phyloP scores from a whole-genome alignment of 2,113 vertebrate species.

The Accipiter cooperii region DNA sequence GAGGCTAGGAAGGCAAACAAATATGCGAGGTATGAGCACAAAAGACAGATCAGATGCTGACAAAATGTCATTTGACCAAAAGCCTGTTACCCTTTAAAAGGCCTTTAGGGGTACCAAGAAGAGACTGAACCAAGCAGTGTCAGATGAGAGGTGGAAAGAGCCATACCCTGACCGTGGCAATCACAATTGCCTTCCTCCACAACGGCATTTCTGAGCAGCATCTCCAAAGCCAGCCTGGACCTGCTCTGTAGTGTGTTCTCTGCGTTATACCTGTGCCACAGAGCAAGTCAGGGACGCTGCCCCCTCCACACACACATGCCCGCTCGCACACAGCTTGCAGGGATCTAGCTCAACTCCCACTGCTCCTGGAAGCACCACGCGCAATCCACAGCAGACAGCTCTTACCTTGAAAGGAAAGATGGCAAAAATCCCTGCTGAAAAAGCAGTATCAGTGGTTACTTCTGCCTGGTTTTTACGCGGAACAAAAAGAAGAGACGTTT shows the following conservation, averaged over 20 bases:
- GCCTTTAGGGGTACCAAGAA: background rate
- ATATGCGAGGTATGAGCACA: background rate
- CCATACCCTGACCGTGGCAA: background rate
- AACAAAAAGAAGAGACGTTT: background rate
- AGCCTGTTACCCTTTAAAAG: background rate
- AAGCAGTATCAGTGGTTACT: background rate
- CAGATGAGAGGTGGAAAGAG: background rate
- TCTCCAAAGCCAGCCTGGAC: background rate
- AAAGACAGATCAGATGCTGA: background rate
- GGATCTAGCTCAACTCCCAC: background rate
- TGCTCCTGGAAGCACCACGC: background rate
- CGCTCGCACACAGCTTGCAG: rapidly evolving
- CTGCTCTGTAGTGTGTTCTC: background rate
- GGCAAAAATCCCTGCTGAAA: background rate
- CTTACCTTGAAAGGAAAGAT: background rate
- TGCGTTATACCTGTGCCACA: background rate
- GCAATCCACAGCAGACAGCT: background rate
- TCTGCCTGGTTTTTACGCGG: background rate
- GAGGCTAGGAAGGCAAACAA: background rate
- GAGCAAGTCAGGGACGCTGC: background rate
- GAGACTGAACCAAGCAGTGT: rapidly evolving
- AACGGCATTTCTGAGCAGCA: background rate
- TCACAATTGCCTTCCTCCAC: background rate
- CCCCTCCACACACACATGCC: rapidly evolving
- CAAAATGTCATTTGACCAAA: background rate